Conservation (phyloP, 1,140 invertebrate genomes). For the Euura saliciscinereae region DNA sequence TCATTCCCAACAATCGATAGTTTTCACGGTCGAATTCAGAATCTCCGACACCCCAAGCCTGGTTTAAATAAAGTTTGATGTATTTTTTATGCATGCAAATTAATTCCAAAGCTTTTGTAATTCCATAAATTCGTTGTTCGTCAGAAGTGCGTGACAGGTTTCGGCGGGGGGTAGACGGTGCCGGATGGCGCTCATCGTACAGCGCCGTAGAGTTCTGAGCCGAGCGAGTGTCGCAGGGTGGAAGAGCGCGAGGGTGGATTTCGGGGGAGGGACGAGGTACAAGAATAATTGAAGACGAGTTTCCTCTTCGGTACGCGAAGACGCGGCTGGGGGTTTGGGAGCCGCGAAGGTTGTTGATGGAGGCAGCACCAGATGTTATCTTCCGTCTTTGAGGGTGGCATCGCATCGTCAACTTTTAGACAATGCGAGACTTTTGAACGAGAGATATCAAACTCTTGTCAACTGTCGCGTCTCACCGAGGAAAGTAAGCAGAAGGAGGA, state of each 20-base stretch:
- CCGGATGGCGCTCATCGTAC: constrained; percentile 38
- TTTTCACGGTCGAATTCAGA: too few relatives aligned
- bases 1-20: too few relatives aligned
- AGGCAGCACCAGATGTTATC: constrained; percentile 58
- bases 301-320: constrained; percentile 42
- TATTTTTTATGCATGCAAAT: constrained; percentile 51
- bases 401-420: constrained; percentile 57
- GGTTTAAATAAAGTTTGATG: constrained; percentile 26
- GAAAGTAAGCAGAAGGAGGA: not conserved
- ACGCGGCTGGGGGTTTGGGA: constrained; percentile 35
- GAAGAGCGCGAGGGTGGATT: not conserved
- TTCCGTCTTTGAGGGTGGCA: constrained; percentile 51
- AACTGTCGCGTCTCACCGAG: not conserved
- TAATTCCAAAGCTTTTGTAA: constrained; percentile 49
- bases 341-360: constrained; percentile 48
- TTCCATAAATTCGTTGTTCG: constrained; percentile 52
- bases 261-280: constrained; percentile 36
- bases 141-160: constrained; percentile 49
- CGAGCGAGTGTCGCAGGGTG: not conserved
- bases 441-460: constrained; percentile 52
- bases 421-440: constrained; percentile 56
- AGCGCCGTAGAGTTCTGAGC: not conserved
- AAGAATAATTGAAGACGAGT: constrained; percentile 59
- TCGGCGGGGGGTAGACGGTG: constrained; percentile 32
- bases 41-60: too few relatives aligned